A percentile compares a stretch with the other conserved stretches of the same genome.
These are phyloP conservation scores for Chaitophorus viminalis DNA, from an alignment of 2,888 invertebrate genomes.

Conservation along the genomic window DNA sequence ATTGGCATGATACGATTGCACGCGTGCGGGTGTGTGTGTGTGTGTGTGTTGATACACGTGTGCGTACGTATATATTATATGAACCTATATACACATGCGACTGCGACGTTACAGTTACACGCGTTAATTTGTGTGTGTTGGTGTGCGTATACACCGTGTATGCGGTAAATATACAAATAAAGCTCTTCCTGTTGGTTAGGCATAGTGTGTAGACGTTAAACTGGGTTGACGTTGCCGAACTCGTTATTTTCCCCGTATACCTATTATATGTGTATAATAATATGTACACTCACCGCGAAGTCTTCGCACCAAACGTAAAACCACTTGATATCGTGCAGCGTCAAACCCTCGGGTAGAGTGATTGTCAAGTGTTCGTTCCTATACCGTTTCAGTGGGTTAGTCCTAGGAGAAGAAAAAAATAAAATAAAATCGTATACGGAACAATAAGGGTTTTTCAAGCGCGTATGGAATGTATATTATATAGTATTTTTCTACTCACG, in stretches of 20 bases:
- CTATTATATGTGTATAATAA: too few species aligned
- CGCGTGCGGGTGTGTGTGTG: background rate
- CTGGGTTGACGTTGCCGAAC: constrained; percentile 21
- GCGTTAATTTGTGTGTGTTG: constrained; percentile 9
- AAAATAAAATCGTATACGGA: background rate
- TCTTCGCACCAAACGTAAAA: constrained; percentile 93
- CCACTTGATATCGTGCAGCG: constrained; percentile 84
- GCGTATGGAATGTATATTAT: background rate
- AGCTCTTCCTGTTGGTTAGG: constrained; percentile 16
- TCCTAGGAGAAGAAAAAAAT: constrained; percentile 68
- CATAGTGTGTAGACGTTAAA: background rate
- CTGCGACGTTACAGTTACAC: background rate
- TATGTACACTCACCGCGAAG: constrained; percentile 77
- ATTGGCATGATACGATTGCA: background rate
- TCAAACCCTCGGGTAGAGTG: constrained; percentile 87
- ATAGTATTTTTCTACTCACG: constrained; percentile 59
- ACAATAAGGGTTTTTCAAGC: constrained; percentile 22
- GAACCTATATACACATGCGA: background rate
- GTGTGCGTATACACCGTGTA: too few species aligned
- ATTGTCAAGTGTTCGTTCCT: constrained; percentile 84
- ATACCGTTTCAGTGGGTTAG: constrained; percentile 82
- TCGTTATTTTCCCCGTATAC: constrained; percentile 21
- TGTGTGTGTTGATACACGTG: background rate
- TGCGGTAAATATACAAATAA: background rate
- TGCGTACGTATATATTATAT: background rate